Evolutionary conservation across 2,888 invertebrate species (phyloP).

Genomic region (Drosophila prostipennis): DNA sequence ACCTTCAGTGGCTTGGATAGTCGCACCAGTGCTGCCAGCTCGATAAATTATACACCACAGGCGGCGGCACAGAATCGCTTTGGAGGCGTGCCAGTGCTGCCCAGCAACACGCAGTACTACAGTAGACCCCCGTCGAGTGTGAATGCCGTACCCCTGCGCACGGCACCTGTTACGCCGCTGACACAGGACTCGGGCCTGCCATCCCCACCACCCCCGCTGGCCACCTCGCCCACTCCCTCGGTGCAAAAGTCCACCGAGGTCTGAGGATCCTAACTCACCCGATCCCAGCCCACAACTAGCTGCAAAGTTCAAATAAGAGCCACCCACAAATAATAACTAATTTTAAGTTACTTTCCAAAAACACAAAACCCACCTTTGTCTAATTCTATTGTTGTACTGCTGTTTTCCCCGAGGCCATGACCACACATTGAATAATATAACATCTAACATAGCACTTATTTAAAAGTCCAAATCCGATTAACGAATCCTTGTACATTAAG

Average conservation of each 20-base stretch:
- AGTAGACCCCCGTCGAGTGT: conserved; percentile 73
- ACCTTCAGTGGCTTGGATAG: conserved; percentile 83
- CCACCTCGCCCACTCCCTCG: conserved; percentile 83
- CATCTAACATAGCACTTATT: background rate
- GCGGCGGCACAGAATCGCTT: conserved; percentile 78
- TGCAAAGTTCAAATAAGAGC: conserved; percentile 76
- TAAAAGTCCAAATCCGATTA: conserved; percentile 18
- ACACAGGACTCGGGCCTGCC: conserved; percentile 83
- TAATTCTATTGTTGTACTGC: conserved; percentile 27
- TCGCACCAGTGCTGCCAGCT: conserved; percentile 81
- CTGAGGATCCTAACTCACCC: conserved; percentile 58
- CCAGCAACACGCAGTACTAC: conserved; percentile 80
- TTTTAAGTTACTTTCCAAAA: conserved; percentile 32
- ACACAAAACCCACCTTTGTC: conserved; percentile 36
- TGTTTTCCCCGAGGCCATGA: conserved; percentile 49
- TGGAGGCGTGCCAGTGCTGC: conserved; percentile 83
- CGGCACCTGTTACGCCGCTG: conserved; percentile 60
- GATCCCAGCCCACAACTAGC: conserved; percentile 42
- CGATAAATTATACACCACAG: conserved; percentile 79
- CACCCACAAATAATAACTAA: conserved; percentile 39
- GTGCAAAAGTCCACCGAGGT: conserved; percentile 84
- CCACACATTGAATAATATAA: conserved; percentile 18
- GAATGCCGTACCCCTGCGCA: conserved; percentile 57
- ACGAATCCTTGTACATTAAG: conserved; percentile 22
- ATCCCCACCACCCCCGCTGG: conserved; percentile 68